Base-by-base conservation (phyloP, 2,888 invertebrate species). In the Pyrocoelia pectoralis region DNA sequence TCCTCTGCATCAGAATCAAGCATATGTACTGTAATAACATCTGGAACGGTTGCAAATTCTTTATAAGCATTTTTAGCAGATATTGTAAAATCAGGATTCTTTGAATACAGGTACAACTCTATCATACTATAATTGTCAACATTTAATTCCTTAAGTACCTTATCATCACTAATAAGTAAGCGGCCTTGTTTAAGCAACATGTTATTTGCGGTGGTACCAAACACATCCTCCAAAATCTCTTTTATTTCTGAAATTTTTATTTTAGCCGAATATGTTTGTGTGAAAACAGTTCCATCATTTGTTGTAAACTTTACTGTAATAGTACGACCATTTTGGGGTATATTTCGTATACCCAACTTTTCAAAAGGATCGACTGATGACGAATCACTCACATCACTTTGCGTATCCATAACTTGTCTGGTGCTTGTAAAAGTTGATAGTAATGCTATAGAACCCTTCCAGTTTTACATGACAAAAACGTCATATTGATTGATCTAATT, bases 211-310 rank as follows among this genome's bases (percentile, higher is more conserved):
- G 85, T 82, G 1, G 86, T 80, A 75, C 84, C 82, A 73, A 89
- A 88, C 41, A 88, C 81, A 1, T 84, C 84, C 1, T 82, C 84
- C 41, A 89, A 80, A 70, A 87, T 87, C 69, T 84, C 83, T 75
- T 88, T 88, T 41, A 89, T 82, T 72, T 87, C 87, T 55, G 81
- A 83, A 50, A 89, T 79, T 62, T 83, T 85, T 76, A 84, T 83
- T 15, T 82, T 81, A 0, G 82, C 82, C 56, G 84, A 82, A 68
- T 85, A 86, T 0, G 85, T 84, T 41, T 85, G 82, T 9, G 85
- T 86, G 68, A 86, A 86, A 6, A 79, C 73, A 19, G 70, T 74
- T 9, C 72, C 65, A 66, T 77, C 77, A 4, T 70, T 54, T 3
- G 77, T 76, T 9, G 71, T 70, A 56, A 79, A 79, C 66, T 79